These are phyloP conservation scores for Chrysina gloriosa DNA, from an alignment of 2,888 invertebrate species.

Conservation along the genomic window DNA sequence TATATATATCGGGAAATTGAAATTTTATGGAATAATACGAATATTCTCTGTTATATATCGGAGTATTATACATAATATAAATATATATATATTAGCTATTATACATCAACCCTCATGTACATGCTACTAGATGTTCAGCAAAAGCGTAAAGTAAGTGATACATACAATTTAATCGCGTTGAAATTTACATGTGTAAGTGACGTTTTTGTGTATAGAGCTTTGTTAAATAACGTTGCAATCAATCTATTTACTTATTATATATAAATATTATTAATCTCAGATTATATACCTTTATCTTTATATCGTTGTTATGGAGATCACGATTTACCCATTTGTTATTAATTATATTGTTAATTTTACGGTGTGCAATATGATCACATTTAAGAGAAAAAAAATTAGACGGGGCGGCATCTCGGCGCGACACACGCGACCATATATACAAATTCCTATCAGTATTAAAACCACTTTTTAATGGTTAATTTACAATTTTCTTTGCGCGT, in stretches of 20 bases:
- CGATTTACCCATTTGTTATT: conserved; percentile 14
- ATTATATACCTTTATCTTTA: not conserved
- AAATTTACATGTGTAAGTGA: not conserved
- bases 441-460: not conserved
- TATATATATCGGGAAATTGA: conserved; percentile 1
- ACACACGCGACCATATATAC: too few species aligned
- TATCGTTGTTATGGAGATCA: conserved; percentile 11
- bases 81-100: conserved; percentile 12
- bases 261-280: too few species aligned
- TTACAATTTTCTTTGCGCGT: not conserved
- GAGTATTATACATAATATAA: conserved; percentile 17
- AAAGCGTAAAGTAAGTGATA: conserved; percentile 26
- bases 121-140: conserved; percentile 18
- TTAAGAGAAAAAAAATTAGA: too few species aligned
- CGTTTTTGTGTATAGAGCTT: conserved; percentile 12
- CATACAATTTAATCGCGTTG: not conserved
- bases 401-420: too few species aligned
- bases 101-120: not conserved
- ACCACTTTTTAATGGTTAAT: not conserved
- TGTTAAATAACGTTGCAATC: not conserved
- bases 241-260: conserved; percentile 6
- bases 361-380: too few species aligned
- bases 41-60: conserved; percentile 19
- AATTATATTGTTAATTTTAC: conserved; percentile 23
- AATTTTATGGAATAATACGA: conserved; percentile 16